phyloP scores from a whole-genome alignment of 1,140 invertebrate genomes.

The Papilio polyxenes region DNA sequence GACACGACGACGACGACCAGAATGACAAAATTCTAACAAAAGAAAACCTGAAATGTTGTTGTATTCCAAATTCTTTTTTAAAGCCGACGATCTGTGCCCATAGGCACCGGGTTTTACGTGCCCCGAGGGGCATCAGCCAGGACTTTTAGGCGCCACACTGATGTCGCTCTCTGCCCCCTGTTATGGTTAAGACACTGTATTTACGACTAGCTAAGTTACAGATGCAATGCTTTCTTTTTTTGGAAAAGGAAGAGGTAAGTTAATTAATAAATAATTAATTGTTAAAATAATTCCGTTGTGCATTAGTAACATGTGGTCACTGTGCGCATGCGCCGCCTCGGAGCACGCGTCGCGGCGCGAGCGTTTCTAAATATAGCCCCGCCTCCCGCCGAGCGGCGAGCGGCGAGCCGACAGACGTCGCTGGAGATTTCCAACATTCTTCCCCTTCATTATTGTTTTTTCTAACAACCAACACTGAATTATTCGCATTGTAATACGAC shows the following conservation, averaged over 20 bases:
- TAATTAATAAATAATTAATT: slow-evolving; percentile 37
- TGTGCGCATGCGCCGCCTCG: slow-evolving; percentile 51
- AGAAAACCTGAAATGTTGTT: background rate
- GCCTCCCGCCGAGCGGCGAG: slow-evolving; percentile 65
- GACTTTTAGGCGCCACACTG: too few relatives aligned
- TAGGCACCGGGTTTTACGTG: too few relatives aligned
- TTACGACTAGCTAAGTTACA: background rate
- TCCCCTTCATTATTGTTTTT: slow-evolving; percentile 66
- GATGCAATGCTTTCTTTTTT: background rate
- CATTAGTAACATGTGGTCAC: slow-evolving; percentile 54
- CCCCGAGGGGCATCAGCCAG: too few relatives aligned
- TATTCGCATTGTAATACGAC: slow-evolving; percentile 40
- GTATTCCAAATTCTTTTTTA: too few relatives aligned
- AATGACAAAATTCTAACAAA: background rate
- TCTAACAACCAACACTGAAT: slow-evolving; percentile 43
- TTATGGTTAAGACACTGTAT: too few relatives aligned
- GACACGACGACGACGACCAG: background rate
- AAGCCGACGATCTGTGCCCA: background rate
- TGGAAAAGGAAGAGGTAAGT: background rate
- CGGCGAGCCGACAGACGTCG: slow-evolving; percentile 53
- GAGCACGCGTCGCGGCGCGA: slow-evolving; percentile 65
- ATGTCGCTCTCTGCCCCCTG: too few relatives aligned
- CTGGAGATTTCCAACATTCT: slow-evolving; percentile 76
- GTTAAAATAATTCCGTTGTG: slow-evolving; percentile 42
- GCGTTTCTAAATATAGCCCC: slow-evolving; percentile 71